Evolutionary conservation across 2,888 invertebrate genomes (phyloP).

Genomic region (Aleiodes testaceus): DNA sequence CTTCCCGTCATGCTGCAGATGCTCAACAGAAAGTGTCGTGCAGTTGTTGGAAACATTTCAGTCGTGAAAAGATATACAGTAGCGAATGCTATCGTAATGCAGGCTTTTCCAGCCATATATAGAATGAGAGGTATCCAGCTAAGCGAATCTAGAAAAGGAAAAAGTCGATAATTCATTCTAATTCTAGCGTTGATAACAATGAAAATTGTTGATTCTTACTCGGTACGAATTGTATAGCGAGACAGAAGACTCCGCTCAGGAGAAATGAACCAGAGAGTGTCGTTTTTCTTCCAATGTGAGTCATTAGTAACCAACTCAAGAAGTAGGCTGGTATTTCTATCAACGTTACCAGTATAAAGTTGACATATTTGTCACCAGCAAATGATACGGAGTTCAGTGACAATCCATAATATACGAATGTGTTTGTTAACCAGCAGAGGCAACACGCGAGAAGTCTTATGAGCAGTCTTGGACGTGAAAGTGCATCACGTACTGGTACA

Average conservation of each 20-base stretch:
- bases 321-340: slow-evolving; percentile 85
- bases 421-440: slow-evolving; percentile 87
- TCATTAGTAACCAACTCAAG: slow-evolving; percentile 78
- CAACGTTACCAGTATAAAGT: slow-evolving; percentile 81
- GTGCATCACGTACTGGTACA: slow-evolving; percentile 71
- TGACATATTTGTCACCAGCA: slow-evolving; percentile 84
- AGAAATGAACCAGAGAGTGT: slow-evolving; percentile 79
- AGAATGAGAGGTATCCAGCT: slow-evolving; percentile 75
- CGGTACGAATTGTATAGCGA: slow-evolving; percentile 77
- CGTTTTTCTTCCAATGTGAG: slow-evolving; percentile 74
- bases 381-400: slow-evolving; percentile 85
- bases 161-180: slow-evolving; percentile 17
- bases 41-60: slow-evolving; percentile 82
- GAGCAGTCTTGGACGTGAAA: slow-evolving; percentile 75
- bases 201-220: slow-evolving; percentile 69
- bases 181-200: no score
- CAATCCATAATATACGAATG: slow-evolving; percentile 86
- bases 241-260: slow-evolving; percentile 78
- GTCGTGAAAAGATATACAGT: slow-evolving; percentile 81
- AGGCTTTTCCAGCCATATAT: slow-evolving; percentile 79
- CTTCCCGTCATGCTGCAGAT: slow-evolving; percentile 82
- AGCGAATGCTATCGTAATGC: slow-evolving; percentile 80
- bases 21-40: slow-evolving; percentile 80
- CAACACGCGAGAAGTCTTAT: slow-evolving; percentile 79
- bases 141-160: slow-evolving; percentile 69